These are phyloP conservation scores for Melinaea menophilus DNA, from an alignment of 2,888 invertebrate genomes.

Conservation along the genomic window DNA sequence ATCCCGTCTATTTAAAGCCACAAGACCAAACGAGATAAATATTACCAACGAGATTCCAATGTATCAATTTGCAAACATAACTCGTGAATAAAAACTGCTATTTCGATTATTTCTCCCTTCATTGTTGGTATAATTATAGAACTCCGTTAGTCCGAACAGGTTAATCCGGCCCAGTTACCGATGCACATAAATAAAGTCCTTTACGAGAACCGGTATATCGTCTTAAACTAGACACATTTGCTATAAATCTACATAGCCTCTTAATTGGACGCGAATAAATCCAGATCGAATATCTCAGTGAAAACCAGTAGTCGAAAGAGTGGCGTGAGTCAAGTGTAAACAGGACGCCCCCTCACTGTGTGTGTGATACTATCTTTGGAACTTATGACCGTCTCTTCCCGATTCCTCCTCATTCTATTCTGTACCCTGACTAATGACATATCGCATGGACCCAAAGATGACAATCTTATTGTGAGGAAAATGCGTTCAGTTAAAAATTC, in stretches of 20 bases:
- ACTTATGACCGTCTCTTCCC: conserved; percentile 30
- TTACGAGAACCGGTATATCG: conserved; percentile 5
- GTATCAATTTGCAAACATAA: neutral
- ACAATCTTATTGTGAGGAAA: conserved; percentile 10
- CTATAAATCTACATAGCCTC: neutral
- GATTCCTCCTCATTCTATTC: conserved; percentile 26
- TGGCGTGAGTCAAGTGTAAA: conserved; percentile 36
- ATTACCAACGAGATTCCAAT: too few relatives aligned
- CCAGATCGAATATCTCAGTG: conserved; percentile 2
- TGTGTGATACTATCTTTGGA: conserved; percentile 26
- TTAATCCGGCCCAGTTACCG: conserved; percentile 6
- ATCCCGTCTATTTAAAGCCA: too few relatives aligned
- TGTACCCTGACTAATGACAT: conserved; percentile 22
- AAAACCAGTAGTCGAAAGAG: conserved; percentile 20
- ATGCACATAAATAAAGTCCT: conserved; percentile 7
- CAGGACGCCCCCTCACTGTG: conserved; percentile 31
- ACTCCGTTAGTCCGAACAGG: conserved; percentile 5
- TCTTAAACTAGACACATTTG: neutral
- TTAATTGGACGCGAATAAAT: conserved; percentile 6
- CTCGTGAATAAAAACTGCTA: neutral
- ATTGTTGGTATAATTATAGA: conserved; percentile 8
- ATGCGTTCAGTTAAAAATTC: neutral
- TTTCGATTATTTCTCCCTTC: neutral
- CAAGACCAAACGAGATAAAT: too few relatives aligned
- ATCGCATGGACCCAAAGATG: conserved; percentile 16